Evolutionary conservation across 1,140 invertebrate genomes (phyloP).

Genomic region (Sitodiplosis mosellana): DNA sequence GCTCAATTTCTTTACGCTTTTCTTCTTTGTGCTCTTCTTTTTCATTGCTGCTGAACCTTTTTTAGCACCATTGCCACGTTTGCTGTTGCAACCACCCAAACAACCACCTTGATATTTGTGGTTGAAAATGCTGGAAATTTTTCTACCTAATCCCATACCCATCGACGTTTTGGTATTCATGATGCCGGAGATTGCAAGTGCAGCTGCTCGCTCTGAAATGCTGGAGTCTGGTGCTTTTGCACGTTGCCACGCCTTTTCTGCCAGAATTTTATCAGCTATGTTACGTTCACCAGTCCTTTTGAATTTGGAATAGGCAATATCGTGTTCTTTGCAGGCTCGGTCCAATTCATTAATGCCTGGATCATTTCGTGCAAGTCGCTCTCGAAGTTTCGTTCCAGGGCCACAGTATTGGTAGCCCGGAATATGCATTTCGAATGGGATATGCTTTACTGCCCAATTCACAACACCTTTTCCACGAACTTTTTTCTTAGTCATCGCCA

Average conservation of each 20-base stretch:
- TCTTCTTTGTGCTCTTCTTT: background rate
- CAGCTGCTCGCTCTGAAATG: background rate
- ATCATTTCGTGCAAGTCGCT: conserved; percentile 13
- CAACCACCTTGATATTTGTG: no score
- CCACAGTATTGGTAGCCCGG: conserved; percentile 6
- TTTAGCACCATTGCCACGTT: no score
- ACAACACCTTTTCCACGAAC: conserved; percentile 1
- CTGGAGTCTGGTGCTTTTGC: background rate
- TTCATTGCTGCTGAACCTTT: no score
- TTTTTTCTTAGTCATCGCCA: background rate
- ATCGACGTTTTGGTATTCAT: background rate
- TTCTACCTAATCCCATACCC: background rate
- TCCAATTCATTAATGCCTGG: conserved; percentile 16
- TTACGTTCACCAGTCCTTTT: conserved; percentile 18
- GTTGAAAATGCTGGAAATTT: no score
- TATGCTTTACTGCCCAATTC: conserved; percentile 10
- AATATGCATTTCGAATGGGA: conserved; percentile 14
- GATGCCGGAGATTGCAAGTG: background rate
- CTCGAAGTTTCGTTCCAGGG: conserved; percentile 4
- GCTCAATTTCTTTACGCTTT: background rate
- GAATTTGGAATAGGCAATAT: conserved; percentile 16
- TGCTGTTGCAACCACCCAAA: no score
- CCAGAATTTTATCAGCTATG: conserved; percentile 17
- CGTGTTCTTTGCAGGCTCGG: conserved; percentile 13
- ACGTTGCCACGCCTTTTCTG: background rate